Base-by-base conservation (phyloP, 2,113 vertebrate species). In the Microtus montanus region DNA sequence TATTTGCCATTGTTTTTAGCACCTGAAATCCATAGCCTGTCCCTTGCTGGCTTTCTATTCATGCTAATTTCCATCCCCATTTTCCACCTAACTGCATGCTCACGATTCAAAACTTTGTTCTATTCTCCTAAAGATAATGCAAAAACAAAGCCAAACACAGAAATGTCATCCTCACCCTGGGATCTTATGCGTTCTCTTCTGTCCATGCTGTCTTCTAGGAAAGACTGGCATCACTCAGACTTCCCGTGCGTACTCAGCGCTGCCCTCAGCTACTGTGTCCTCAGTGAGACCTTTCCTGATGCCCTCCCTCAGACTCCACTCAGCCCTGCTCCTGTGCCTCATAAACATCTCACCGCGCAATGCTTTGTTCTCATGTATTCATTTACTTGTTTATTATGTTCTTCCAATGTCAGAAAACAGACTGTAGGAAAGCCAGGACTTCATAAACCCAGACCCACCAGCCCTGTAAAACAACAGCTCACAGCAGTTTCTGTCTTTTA, bases 401-500 rank as follows among this genome's bases (percentile, higher is more conserved):
- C 38, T 14, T 85, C 58, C 35, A 68, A 14, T 13, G 19, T 78
- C 41, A 64, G n/a, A 84, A 61, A 14, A 3, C 11, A 83, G 84
- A 14, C 17, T 0, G 0, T 20, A 73, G 7, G 14, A 54, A 90
- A 87, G 1, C 10, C n/a, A 49, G 77, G 14, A 38, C 7, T 14
- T 87, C 33, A 49, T 35, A 8, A 20, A 35, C 7, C 6, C 28
- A n/a, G 70, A 58, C 0, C 8, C 54, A 66, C 9, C 14, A 64
- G 38, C 58, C 49, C 88, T 79, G 17, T 30, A 71, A 94, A 95
- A 88, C 64, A 87, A 91, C 13, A 61, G 61, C 71, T 77, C 12
- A 14, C 0, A 13, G 26, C 33, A 49, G 6, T 92, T 87, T 28
- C 44, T 71, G 64, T 93, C 52, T 91, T 80, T 44, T n/a, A 92